phyloP scores from a whole-genome alignment of 2,113 vertebrate genomes.

The Syngnathoides biaculeatus region DNA sequence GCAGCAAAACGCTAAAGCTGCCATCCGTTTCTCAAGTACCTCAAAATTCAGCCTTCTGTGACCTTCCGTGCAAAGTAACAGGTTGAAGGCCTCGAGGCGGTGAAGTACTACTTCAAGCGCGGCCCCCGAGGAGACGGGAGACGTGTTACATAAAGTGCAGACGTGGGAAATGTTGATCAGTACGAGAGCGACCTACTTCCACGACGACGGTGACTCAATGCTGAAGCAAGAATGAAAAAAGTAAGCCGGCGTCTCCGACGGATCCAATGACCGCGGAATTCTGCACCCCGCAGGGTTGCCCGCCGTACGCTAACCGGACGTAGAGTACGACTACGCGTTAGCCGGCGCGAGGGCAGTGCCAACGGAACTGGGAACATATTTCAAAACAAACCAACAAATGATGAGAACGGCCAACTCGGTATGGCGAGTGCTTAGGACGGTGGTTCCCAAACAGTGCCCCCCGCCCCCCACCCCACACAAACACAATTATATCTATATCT shows the following conservation, averaged over 20 bases:
- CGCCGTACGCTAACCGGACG: too few relatives aligned
- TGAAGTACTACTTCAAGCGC: slow-evolving; percentile 4
- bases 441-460: too few relatives aligned
- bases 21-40: background rate
- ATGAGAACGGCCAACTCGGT: too few relatives aligned
- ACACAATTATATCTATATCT: too few relatives aligned
- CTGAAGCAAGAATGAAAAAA: background rate
- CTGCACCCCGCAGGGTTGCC: background rate
- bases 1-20: background rate
- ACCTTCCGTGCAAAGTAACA: background rate
- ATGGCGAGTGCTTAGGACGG: too few relatives aligned
- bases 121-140: slow-evolving; percentile 5
- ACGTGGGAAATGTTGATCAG: background rate
- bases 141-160: slow-evolving; percentile 6
- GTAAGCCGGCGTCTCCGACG: background rate
- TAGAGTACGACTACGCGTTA: background rate
- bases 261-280: background rate
- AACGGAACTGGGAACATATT: background rate
- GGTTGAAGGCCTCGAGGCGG: background rate
- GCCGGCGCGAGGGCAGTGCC: background rate
- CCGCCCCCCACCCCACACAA: too few relatives aligned
- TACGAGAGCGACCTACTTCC: slow-evolving; percentile 1
- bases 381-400: background rate
- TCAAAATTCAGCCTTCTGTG: background rate
- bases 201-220: slow-evolving; percentile 9